Percentiles rank a stretch among this genome's conserved stretches.
These are phyloP conservation scores for Typhlichthys eigenmanni DNA, from an alignment of 2,797 vertebrate genomes.

Conservation along the genomic window DNA sequence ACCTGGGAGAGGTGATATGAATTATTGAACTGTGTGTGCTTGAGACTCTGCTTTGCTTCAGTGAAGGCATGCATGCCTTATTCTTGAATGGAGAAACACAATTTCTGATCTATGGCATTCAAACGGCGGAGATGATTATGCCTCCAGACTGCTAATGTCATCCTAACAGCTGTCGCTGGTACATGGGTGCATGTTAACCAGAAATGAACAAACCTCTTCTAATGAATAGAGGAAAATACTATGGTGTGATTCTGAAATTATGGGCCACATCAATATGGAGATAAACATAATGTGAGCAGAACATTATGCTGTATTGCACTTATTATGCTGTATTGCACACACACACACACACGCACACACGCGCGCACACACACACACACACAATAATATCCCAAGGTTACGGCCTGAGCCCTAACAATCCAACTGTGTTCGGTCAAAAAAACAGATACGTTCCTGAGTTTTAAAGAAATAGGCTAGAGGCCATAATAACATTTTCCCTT, in stretches of 20 bases:
- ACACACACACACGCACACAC: not conserved
- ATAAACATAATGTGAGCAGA: conserved; percentile 47
- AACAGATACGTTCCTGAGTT: too few species aligned
- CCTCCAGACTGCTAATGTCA: conserved; percentile 83
- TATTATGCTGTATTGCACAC: not conserved
- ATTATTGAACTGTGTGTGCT: conserved; percentile 94
- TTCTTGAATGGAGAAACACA: conserved; percentile 87
- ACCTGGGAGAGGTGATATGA: conserved; percentile 94
- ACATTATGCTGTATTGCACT: conserved; percentile 27
- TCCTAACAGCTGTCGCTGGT: conserved; percentile 70
- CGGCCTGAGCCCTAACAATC: conserved; percentile 33
- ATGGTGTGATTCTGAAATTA: conserved; percentile 66
- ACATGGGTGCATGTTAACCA: conserved; percentile 64
- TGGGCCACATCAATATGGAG: conserved; percentile 50
- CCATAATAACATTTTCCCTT: conserved; percentile 50
- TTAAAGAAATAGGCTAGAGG: conserved; percentile 41
- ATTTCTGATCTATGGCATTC: conserved; percentile 87
- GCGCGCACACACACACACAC: not conserved
- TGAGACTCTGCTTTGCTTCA: conserved; percentile 86
- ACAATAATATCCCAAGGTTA: conserved; percentile 45
- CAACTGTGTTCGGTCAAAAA: conserved; percentile 3
- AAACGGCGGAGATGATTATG: conserved; percentile 67
- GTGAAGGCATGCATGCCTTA: conserved; percentile 85
- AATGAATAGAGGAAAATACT: conserved; percentile 67
- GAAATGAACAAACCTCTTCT: conserved; percentile 65